Conservation (phyloP, 2,888 invertebrate genomes). For the Microchrysa polita region DNA sequence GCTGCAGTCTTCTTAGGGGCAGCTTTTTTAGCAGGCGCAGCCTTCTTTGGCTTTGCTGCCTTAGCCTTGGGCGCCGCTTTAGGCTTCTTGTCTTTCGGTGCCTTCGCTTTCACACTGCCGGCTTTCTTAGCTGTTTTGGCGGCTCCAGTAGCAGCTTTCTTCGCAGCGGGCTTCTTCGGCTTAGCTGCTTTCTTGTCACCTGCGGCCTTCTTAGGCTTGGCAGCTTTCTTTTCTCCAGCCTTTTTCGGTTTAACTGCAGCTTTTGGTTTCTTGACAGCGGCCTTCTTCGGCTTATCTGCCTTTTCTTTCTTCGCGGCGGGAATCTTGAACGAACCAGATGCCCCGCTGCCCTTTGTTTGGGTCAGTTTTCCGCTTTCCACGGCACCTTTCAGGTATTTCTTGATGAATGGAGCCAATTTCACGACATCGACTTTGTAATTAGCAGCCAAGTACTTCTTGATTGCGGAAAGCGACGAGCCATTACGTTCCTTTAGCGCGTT, state of each 20-base stretch:
- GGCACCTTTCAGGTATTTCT: constrained; percentile 68
- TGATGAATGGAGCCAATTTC: constrained; percentile 70
- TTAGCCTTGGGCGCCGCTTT: constrained; percentile 15
- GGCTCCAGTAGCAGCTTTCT: not conserved
- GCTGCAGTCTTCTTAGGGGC: not conserved
- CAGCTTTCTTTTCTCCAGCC: not conserved
- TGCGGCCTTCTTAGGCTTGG: constrained; percentile 44
- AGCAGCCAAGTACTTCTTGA: constrained; percentile 70
- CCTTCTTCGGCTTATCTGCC: constrained; percentile 17
- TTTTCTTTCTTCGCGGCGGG: constrained; percentile 51
- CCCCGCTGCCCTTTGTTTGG: constrained; percentile 54
- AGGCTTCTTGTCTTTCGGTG: no score
- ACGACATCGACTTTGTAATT: constrained; percentile 71
- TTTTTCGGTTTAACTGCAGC: not conserved
- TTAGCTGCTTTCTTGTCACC: constrained; percentile 35
- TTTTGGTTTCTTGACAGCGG: not conserved
- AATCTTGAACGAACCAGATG: constrained; percentile 53
- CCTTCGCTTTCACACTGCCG: constrained; percentile 17
- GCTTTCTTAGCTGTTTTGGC: constrained; percentile 36
- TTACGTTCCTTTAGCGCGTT: constrained; percentile 67
- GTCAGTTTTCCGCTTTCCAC: constrained; percentile 65
- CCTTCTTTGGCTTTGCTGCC: constrained; percentile 36
- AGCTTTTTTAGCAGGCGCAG: constrained; percentile 27
- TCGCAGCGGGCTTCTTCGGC: constrained; percentile 33
- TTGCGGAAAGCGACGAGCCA: constrained; percentile 68